Percentiles rank a stretch among this genome's conserved stretches.
These are phyloP conservation scores for Drosophila bocki DNA, from an alignment of 1,140 invertebrate species.

Conservation along the genomic window DNA sequence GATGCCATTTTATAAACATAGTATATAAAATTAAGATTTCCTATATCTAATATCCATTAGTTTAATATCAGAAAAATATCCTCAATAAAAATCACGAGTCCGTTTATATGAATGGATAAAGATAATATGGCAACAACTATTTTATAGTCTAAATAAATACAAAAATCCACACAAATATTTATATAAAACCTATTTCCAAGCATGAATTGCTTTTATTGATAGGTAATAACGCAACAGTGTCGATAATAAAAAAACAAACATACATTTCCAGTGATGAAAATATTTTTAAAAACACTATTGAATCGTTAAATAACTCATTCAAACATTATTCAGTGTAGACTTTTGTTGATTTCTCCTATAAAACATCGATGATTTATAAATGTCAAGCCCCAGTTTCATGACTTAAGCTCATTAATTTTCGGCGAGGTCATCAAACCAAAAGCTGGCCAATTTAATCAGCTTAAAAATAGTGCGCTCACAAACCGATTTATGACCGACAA, in stretches of 20 bases:
- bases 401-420: conserved; percentile 24
- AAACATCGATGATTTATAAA: conserved; percentile 13
- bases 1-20: not conserved
- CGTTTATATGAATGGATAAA: too few species aligned
- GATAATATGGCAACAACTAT: too few species aligned
- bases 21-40: not conserved
- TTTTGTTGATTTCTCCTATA: not conserved
- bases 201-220: not conserved
- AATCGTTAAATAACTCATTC: not conserved
- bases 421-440: conserved; percentile 72
- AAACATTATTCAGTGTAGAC: not conserved
- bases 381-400: conserved; percentile 39
- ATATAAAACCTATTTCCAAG: too few species aligned
- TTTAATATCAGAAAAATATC: too few species aligned
- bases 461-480: conserved; percentile 46
- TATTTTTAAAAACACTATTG: not conserved
- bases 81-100: too few species aligned
- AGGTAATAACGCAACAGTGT: not conserved
- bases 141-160: too few species aligned
- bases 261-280: not conserved
- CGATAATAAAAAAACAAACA: not conserved
- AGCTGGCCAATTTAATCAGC: conserved; percentile 66
- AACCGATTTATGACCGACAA: conserved; percentile 60
- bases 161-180: too few species aligned
- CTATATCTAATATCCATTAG: not conserved